Percentiles rank a stretch among this genome's conserved stretches.
Evolutionary conservation across 2,888 invertebrate genomes (phyloP).

Genomic region (Synanthedon formicaeformis): DNA sequence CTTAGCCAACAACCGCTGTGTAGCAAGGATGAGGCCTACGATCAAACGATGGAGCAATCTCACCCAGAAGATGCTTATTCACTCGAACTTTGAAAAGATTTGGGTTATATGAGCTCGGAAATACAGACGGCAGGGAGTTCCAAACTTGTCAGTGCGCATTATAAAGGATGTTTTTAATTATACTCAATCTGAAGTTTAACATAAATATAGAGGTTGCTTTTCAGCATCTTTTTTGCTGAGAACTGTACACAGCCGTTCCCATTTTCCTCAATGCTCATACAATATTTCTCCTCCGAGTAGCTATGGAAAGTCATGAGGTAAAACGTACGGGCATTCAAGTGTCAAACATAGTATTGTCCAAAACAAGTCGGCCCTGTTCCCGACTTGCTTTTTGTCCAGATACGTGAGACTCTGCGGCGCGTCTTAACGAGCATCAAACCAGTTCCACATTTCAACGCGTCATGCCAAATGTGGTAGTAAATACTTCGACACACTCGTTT

Average conservation of each 20-base stretch:
- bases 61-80: no score
- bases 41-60: no score
- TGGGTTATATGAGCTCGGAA: no score
- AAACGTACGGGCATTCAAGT: slow-evolving; percentile 55
- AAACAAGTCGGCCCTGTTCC: slow-evolving; percentile 47
- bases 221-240: slow-evolving; percentile 1
- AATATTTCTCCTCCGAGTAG: slow-evolving; percentile 12
- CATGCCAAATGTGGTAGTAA: slow-evolving; percentile 56
- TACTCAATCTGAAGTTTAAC: no score
- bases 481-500: slow-evolving; percentile 39
- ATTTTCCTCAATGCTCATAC: neutral
- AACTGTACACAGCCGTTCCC: slow-evolving; percentile 1
- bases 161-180: no score
- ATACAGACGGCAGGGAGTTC: no score
- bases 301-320: slow-evolving; percentile 30
- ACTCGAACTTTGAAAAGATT: no score
- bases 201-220: neutral
- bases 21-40: no score
- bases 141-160: no score
- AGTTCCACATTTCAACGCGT: slow-evolving; percentile 52
- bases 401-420: slow-evolving; percentile 60
- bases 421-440: slow-evolving; percentile 60
- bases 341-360: slow-evolving; percentile 55
- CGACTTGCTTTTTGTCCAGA: slow-evolving; percentile 49
- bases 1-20: no score